Base-by-base conservation (phyloP, 2,113 vertebrate genomes). In the Salvator merianae region DNA sequence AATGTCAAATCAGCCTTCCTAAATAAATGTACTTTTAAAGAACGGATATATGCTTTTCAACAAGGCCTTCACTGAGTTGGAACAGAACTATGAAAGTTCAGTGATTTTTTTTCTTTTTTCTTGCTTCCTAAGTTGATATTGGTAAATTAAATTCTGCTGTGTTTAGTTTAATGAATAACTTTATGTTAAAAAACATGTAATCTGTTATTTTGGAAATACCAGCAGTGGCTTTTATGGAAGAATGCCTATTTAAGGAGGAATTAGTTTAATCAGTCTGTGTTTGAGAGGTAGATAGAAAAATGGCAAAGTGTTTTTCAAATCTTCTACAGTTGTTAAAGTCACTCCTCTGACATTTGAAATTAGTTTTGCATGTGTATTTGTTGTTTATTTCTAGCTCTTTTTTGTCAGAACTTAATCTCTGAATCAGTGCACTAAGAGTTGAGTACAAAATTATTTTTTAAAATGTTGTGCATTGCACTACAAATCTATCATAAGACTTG, bases 351-450 rank as follows among this genome's bases (percentile, higher is more conserved):
- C 65, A 68, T 20, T 24, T 59, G 47, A 77, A 72, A 16, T 55
- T 62, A 22, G 55, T 38, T 50, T 26, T 82, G 12, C 16, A 53
- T 4, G 34, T 13, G 28, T 55, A 36, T 53, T 16, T 72, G 14
- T 18, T 72, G n/a, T 68, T 77, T 59, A 6, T 9, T 55, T 30
- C 50, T 79, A 43, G 66, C 79, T 68, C 32, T 13, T 76, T 28
- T 40, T 69, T 55, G 63, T 30, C 81, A 10, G 36, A 30, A 10
- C 20, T 62, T 72, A 34, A 69, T 16, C 69, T 71, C 80, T 38
- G 22, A 88, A 65, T 47, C 38, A 73, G 62, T 85, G 47, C 28
- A n/a, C 76, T 88, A 34, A 85, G 50, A 38, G 5, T 38, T 81
- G 79, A 82, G n/a, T 7, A 73, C 20, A 22, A 10, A 10, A 10